Evolutionary conservation across 2,888 invertebrate genomes (phyloP).

Genomic region (Dinocampus coccinellae): DNA sequence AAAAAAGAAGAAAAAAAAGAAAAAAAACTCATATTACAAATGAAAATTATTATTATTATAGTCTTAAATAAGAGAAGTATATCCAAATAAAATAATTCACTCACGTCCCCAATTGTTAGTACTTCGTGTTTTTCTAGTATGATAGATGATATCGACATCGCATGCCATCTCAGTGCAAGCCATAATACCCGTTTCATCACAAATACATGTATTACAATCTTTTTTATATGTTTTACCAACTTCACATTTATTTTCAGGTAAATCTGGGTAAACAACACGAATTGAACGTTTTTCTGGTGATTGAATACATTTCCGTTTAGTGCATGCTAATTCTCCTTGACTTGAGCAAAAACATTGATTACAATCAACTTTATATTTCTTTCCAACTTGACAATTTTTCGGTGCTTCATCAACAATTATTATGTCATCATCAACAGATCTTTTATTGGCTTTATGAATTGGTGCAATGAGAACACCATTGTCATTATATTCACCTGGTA

Average conservation of each 20-base stretch:
- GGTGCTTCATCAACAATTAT: conserved; percentile 19
- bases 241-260: conserved; percentile 61
- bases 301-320: conserved; percentile 61
- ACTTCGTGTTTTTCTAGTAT: background rate
- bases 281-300: conserved; percentile 14
- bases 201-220: conserved; percentile 72
- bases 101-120: conserved; percentile 15
- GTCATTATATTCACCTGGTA: conserved; percentile 31
- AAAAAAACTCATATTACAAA: background rate
- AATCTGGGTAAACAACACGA: background rate
- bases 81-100: background rate
- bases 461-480: conserved; percentile 21
- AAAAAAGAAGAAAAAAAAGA: no score
- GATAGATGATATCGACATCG: no score
- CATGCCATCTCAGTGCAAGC: conserved; percentile 69
- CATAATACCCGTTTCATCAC: conserved; percentile 70
- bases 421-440: background rate
- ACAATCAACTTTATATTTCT: conserved; percentile 68
- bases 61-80: background rate
- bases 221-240: conserved; percentile 71
- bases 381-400: conserved; percentile 35
- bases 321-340: conserved; percentile 56
- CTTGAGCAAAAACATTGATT: conserved; percentile 72
- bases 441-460: background rate
- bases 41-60: background rate